These are phyloP conservation scores for Plebejus melissa DNA, from an alignment of 2,888 invertebrate genomes.

Conservation along the genomic window DNA sequence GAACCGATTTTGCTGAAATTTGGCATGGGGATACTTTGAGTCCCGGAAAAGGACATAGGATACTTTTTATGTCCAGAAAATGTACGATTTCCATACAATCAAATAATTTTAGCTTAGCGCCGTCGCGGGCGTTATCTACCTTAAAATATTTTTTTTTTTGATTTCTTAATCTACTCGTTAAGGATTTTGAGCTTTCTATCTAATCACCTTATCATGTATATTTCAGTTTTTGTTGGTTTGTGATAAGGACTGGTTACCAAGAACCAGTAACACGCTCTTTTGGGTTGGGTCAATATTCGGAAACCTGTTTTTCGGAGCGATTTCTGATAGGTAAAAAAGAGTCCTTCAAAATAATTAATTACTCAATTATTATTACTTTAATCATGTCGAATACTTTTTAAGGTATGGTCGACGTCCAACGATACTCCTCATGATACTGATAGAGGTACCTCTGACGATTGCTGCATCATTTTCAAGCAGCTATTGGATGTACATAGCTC, in stretches of 20 bases:
- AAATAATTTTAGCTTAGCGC: too few relatives aligned
- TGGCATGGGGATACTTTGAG: too few relatives aligned
- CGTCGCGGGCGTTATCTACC: too few relatives aligned
- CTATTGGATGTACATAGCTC: slow-evolving; percentile 78
- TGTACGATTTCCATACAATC: too few relatives aligned
- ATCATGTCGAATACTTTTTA: slow-evolving; percentile 35
- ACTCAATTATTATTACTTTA: background rate
- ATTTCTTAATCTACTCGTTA: too few relatives aligned
- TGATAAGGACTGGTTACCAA: slow-evolving; percentile 80
- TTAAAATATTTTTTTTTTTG: too few relatives aligned
- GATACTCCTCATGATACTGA: slow-evolving; percentile 80
- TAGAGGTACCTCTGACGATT: slow-evolving; percentile 81
- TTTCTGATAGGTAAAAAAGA: slow-evolving; percentile 78
- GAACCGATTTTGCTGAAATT: too few relatives aligned
- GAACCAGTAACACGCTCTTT: slow-evolving; percentile 81
- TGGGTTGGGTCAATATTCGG: slow-evolving; percentile 84
- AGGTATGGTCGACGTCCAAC: slow-evolving; percentile 82
- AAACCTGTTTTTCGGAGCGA: slow-evolving; percentile 82
- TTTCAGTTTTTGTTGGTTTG: slow-evolving; percentile 82
- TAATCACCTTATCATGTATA: background rate
- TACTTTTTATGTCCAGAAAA: too few relatives aligned
- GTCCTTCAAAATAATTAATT: slow-evolving; percentile 7
- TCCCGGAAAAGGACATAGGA: too few relatives aligned
- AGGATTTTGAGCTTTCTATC: background rate
- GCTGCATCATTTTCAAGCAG: slow-evolving; percentile 80